Evolutionary conservation across 2,113 vertebrate species (phyloP).

Genomic region (Hymenochirus boettgeri): DNA sequence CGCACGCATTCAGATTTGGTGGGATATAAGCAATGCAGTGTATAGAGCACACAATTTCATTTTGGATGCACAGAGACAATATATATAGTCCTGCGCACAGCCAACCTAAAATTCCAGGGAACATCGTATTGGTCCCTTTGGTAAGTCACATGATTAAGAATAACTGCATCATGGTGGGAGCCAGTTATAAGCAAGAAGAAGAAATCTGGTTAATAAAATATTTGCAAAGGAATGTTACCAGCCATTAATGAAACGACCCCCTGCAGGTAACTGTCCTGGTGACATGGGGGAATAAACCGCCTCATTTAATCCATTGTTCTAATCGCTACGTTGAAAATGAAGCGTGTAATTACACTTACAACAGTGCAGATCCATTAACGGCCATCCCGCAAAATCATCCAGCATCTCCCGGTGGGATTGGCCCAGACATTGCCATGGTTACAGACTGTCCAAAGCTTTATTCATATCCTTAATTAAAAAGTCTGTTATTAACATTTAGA

Average conservation of each 20-base stretch:
- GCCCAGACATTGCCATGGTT: conserved; percentile 28
- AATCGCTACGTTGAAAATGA: conserved; percentile 35
- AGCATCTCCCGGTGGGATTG: conserved; percentile 30
- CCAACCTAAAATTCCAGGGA: no score
- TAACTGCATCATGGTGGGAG: neutral
- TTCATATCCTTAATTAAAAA: conserved; percentile 42
- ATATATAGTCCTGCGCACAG: no score
- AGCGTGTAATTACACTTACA: conserved; percentile 38
- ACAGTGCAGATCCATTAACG: conserved; percentile 27
- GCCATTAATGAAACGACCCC: conserved; percentile 36
- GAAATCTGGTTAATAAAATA: conserved; percentile 24
- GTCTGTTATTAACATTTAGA: no score
- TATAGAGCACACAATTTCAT: no score
- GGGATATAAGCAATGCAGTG: no score
- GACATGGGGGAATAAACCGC: conserved; percentile 28
- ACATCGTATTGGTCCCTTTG: neutral
- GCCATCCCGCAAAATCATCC: conserved; percentile 28
- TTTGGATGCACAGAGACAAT: no score
- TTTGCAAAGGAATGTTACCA: conserved; percentile 22
- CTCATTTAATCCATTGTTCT: conserved; percentile 40
- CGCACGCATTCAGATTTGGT: no score
- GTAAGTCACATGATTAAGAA: conserved; percentile 21
- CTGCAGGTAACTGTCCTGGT: conserved; percentile 22
- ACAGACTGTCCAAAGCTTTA: conserved; percentile 41
- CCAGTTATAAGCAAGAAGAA: conserved; percentile 27